Evolutionary conservation across 2,797 vertebrate genomes (phyloP), one percentile per base, ranked within the genome.

Genomic region (Falco biarmicus): DNA sequence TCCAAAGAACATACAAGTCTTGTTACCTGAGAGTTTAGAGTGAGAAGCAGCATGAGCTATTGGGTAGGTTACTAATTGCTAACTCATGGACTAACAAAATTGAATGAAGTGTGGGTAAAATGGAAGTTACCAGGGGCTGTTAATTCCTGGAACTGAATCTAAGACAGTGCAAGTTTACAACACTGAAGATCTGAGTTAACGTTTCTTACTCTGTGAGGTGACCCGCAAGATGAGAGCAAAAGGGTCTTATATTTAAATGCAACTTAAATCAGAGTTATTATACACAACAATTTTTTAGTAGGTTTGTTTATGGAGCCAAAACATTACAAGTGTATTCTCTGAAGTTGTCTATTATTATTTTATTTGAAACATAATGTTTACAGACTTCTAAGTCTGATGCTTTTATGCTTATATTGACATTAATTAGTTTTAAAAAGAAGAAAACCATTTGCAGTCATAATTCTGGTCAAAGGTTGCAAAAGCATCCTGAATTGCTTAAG

Each of bases 361-460:
- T 69, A 86, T 83, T 83, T 95, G 63, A 95, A 95, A 63, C 45
- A 32, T 59, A 68, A 61, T 50, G 51, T 64, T 78, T 34, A 26
- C 8, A 26, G 73, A 80, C 78, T 77, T 29, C 11, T 12, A 41
- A 90, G n/a, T 85, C 89, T 90, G 74, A 94, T 76, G 95, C 15
- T 26, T 81, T 87, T 87, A 53, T 68, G 77, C 31, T 76, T 91
- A 71, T 28, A 19, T 59, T 80, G 66, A 90, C 48, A 31, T 91
- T 85, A 85, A 90, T 95, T 95, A 93, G 34, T 57, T 89, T 87
- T 78, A 77, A 90, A 87, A n/a, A 66, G 81, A 47, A 59, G 57
- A 63, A 84, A 74, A 21, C 21, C 15, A 29, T 90, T 63, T 95
- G 54, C 59, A 41, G 73, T 61, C 37, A 19, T 57, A 83, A 80